Evolutionary conservation across 2,797 vertebrate species (phyloP).

Genomic region (Sorex maritimensis): DNA sequence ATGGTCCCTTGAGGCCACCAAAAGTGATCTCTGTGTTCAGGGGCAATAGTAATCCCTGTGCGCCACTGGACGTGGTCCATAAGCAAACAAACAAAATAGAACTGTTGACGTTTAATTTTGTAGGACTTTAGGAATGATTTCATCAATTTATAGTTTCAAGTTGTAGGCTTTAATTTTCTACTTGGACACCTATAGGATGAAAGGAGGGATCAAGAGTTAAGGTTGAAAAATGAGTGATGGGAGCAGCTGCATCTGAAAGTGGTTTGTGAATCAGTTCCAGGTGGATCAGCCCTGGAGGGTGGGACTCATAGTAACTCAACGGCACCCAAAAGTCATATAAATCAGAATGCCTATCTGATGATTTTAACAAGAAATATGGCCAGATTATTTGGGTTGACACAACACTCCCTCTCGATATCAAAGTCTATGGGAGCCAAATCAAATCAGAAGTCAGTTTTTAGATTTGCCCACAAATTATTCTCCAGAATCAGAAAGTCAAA

Average conservation of each 20-base stretch:
- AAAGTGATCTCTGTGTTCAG: too few relatives aligned
- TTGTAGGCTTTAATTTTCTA: conserved; percentile 29
- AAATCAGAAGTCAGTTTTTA: not conserved
- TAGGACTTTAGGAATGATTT: not conserved
- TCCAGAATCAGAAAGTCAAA: not conserved
- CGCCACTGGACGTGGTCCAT: too few relatives aligned
- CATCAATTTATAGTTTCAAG: not conserved
- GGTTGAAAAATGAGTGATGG: not conserved
- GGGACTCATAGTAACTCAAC: not conserved
- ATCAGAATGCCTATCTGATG: not conserved
- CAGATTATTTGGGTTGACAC: not conserved
- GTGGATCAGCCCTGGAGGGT: not conserved
- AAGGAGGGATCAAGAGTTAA: not conserved
- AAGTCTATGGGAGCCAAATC: conserved; percentile 26
- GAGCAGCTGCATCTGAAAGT: conserved; percentile 5
- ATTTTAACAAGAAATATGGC: conserved; percentile 24
- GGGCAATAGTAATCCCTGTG: too few relatives aligned
- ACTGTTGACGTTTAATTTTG: not conserved
- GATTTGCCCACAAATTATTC: not conserved
- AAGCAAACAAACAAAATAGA: not conserved
- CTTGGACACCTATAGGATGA: not conserved
- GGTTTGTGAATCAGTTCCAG: not conserved
- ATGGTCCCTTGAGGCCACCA: too few relatives aligned
- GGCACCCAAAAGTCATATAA: not conserved
- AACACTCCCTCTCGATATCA: conserved; percentile 36